A percentile compares a stretch with the other conserved stretches of the same genome.
Evolutionary conservation across 2,113 vertebrate genomes (phyloP).

Genomic region (Tapirus terrestris): DNA sequence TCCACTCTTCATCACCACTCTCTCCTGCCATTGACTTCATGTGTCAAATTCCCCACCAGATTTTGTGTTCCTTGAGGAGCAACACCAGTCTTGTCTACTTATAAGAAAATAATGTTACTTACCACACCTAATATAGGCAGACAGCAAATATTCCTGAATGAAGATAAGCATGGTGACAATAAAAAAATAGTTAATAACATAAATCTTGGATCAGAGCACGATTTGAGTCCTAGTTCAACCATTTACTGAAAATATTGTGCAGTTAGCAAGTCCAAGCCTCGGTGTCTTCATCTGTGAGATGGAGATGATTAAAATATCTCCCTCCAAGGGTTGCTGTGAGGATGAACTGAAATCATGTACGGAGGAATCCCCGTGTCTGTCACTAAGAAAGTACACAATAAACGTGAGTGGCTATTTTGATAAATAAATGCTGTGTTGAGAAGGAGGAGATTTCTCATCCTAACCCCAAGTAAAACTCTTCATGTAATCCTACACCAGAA

Average conservation of each 20-base stretch:
- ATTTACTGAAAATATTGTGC: background rate
- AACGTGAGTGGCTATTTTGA: background rate
- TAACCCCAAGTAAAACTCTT: background rate
- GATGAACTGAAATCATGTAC: background rate
- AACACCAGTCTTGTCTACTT: background rate
- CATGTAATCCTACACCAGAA: rapidly evolving
- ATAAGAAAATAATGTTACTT: background rate
- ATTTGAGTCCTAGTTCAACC: background rate
- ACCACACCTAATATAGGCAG: background rate
- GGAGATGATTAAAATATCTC: background rate
- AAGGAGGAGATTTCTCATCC: background rate
- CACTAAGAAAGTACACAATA: background rate
- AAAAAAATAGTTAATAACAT: background rate
- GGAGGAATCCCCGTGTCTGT: background rate
- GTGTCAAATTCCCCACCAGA: background rate
- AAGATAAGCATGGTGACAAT: background rate
- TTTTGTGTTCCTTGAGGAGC: background rate
- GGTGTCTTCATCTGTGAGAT: background rate
- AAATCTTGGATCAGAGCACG: background rate
- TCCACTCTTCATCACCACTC: background rate
- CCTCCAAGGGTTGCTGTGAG: background rate
- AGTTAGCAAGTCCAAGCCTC: background rate
- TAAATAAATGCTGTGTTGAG: background rate
- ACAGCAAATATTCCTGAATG: background rate
- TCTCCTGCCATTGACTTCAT: background rate